Evolutionary conservation across 2,113 vertebrate genomes (phyloP).

Genomic region (Barnardius zonarius): DNA sequence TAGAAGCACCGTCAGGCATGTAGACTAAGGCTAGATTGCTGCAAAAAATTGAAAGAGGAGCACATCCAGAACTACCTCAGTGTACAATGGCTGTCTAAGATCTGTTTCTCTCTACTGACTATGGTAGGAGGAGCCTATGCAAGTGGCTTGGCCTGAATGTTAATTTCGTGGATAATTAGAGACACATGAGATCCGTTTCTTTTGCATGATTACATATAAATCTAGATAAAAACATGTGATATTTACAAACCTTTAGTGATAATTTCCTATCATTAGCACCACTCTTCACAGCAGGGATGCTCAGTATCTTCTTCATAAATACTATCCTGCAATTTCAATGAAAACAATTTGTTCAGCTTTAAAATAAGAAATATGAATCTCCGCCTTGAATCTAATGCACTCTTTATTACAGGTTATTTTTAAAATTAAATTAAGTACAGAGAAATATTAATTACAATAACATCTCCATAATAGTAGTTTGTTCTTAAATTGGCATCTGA

Average conservation of each 20-base stretch:
- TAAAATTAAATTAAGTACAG: background rate
- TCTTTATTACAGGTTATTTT: background rate
- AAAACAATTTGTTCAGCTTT: background rate
- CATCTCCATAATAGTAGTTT: background rate
- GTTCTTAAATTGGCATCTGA: background rate
- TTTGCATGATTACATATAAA: background rate
- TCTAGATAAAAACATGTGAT: background rate
- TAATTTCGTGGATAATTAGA: background rate
- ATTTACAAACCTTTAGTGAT: background rate
- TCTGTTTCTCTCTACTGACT: background rate
- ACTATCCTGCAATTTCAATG: background rate
- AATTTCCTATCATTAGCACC: background rate
- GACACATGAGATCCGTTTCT: background rate
- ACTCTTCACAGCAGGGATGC: background rate
- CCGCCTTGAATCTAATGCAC: background rate
- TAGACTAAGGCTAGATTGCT: background rate
- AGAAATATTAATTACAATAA: background rate
- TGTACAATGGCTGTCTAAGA: background rate
- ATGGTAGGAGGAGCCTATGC: background rate
- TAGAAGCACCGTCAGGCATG: background rate
- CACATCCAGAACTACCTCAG: background rate
- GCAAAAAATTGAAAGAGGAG: background rate
- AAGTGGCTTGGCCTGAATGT: background rate
- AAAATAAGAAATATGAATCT: background rate
- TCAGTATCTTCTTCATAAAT: background rate